Evolutionary conservation across 2,113 vertebrate species (phyloP).

Genomic region (Malurus melanocephalus): DNA sequence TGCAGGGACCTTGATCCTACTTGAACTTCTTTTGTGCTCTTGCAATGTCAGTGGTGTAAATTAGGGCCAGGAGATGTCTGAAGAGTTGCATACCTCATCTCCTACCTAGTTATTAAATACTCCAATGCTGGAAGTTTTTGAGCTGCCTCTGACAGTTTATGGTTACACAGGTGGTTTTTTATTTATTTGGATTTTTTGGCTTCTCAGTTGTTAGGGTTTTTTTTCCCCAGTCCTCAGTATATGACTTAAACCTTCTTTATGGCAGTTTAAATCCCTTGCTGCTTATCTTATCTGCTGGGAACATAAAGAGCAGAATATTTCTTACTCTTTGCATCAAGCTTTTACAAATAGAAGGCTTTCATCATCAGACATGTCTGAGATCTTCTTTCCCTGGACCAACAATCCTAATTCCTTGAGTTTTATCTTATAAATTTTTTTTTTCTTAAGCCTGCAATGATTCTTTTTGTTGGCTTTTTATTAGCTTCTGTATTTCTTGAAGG

Average conservation of each 20-base stretch:
- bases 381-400: not conserved
- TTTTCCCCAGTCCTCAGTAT: not conserved
- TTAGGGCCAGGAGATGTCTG: not conserved
- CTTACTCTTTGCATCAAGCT: not conserved
- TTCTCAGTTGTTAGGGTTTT: not conserved
- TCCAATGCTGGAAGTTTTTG: not conserved
- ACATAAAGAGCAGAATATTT: not conserved
- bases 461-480: not conserved
- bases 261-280: not conserved
- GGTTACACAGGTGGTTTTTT: not conserved
- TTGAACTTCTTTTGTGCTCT: not conserved
- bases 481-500: not conserved
- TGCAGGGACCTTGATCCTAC: not conserved
- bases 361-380: not conserved
- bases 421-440: not conserved
- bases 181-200: not conserved
- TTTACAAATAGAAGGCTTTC: not conserved
- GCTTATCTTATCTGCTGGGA: not conserved
- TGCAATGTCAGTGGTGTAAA: not conserved
- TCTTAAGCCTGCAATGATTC: not conserved
- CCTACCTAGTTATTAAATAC: not conserved
- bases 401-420: not conserved
- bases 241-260: not conserved
- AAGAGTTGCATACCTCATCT: not conserved
- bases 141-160: not conserved